A percentile compares a stretch with the other conserved stretches of the same genome.
These are phyloP conservation scores for Crossaster papposus DNA, from an alignment of 53 echinoderm and acorn worm genomes.

Conservation along the genomic window DNA sequence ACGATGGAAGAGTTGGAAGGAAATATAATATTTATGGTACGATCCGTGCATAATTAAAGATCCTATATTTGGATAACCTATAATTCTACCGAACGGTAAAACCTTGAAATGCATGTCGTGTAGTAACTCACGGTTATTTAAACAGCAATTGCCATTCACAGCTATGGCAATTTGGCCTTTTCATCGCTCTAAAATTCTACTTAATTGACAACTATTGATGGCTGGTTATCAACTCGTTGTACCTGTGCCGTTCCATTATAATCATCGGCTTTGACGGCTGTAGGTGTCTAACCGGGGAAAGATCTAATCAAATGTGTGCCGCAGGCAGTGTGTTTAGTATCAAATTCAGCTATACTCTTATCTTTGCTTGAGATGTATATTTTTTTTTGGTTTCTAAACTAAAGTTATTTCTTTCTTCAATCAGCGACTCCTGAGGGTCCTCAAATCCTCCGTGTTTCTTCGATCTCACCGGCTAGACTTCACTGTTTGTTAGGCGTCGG, in stretches of 20 bases:
- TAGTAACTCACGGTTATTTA: too few species aligned
- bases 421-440: background rate
- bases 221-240: background rate
- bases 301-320: background rate
- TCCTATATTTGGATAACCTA: too few species aligned
- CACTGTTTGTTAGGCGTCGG: background rate
- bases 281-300: background rate
- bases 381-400: background rate
- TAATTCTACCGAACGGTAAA: too few species aligned
- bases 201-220: background rate
- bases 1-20: too few species aligned
- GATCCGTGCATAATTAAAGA: too few species aligned
- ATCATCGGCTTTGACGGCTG: background rate
- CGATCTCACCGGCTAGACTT: background rate
- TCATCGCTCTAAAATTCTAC: background rate
- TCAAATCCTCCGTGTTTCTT: background rate
- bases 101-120: too few species aligned
- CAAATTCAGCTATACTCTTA: background rate
- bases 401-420: background rate
- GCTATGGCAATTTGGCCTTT: background rate
- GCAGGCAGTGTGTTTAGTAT: slow-evolving; percentile 2
- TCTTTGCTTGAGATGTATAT: background rate
- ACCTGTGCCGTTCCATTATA: background rate
- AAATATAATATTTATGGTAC: too few species aligned
- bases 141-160: background rate